Evolutionary conservation across 2,113 vertebrate genomes (phyloP).

Genomic region (Coturnix japonica): DNA sequence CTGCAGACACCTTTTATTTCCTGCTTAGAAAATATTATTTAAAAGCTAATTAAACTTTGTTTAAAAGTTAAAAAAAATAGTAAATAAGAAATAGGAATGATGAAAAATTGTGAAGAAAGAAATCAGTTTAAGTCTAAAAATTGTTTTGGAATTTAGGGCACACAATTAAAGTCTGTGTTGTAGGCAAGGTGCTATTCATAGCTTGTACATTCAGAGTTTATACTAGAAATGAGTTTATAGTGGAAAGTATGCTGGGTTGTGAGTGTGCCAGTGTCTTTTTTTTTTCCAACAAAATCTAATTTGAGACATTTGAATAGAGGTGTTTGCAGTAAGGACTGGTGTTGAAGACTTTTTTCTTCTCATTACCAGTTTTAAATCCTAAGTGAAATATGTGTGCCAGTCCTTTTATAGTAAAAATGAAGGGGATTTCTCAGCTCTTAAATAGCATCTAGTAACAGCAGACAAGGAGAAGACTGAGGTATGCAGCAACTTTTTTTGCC

Average conservation of each 20-base stretch:
- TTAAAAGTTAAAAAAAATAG: neutral
- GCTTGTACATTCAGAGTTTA: constrained; percentile 22
- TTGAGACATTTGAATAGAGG: constrained; percentile 34
- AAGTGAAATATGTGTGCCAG: neutral
- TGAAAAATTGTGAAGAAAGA: neutral
- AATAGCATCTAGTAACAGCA: neutral
- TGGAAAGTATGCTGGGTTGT: constrained; percentile 43
- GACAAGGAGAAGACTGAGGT: too few species aligned
- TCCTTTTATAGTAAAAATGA: constrained; percentile 50
- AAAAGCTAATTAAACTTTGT: neutral
- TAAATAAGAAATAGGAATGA: neutral
- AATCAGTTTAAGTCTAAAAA: neutral
- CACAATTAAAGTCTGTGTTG: constrained; percentile 1
- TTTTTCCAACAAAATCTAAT: constrained; percentile 51
- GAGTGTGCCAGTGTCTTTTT: constrained; percentile 30
- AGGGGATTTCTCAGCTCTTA: neutral
- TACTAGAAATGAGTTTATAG: constrained; percentile 54
- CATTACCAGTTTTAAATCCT: neutral
- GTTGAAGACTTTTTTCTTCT: neutral
- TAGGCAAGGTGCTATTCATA: constrained; percentile 51
- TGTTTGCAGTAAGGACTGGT: neutral
- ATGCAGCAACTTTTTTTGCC: too few species aligned
- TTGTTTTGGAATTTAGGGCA: neutral
- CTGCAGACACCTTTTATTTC: neutral
- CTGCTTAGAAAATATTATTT: neutral